Evolutionary conservation across 2,113 vertebrate species (phyloP).

Genomic region (Malurus alboscapulatus): DNA sequence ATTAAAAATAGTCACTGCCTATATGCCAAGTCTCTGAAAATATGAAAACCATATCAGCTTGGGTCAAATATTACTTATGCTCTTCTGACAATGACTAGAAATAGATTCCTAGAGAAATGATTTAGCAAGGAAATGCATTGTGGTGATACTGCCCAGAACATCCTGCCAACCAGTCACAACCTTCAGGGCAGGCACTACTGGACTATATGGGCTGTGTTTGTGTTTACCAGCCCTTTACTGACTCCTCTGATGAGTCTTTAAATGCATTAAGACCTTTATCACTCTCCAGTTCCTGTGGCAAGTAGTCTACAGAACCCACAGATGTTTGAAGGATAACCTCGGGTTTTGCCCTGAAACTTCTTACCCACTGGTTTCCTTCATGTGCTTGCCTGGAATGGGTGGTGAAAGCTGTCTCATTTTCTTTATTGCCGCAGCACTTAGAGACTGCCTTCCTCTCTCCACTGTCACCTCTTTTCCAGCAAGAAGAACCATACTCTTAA

Average conservation of each 20-base stretch:
- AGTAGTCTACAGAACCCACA: background rate
- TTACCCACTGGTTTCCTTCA: background rate
- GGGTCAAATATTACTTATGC: background rate
- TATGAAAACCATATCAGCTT: background rate
- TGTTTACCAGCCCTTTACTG: background rate
- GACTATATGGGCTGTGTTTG: background rate
- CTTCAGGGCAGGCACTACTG: background rate
- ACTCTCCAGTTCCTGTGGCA: background rate
- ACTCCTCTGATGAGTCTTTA: background rate
- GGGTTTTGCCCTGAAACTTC: background rate
- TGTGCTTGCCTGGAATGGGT: background rate
- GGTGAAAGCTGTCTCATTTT: background rate
- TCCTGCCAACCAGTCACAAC: background rate
- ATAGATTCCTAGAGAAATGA: background rate
- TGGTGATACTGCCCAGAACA: constrained; percentile 10
- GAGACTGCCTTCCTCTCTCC: background rate
- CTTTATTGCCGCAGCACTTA: background rate
- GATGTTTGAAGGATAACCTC: background rate
- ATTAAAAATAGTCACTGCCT: background rate
- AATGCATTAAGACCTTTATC: background rate
- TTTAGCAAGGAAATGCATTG: constrained; percentile 15
- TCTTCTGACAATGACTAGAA: constrained; percentile 34
- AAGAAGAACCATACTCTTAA: background rate
- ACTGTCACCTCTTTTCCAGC: background rate
- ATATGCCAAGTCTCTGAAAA: background rate